Conservation (phyloP, 2,113 vertebrate genomes). For the human region DNA sequence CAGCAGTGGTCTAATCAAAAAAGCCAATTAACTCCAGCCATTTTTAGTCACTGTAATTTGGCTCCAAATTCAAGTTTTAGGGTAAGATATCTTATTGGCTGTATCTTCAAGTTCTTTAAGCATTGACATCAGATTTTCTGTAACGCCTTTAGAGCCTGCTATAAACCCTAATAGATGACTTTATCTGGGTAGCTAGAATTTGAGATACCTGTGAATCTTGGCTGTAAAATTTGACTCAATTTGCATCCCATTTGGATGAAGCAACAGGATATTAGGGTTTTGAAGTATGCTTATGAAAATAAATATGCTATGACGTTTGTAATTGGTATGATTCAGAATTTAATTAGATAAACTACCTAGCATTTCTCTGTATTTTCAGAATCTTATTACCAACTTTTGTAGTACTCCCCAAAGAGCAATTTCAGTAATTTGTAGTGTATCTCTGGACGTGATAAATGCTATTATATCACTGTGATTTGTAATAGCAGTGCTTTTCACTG, state of each 20-base stretch:
- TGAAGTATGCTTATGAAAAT: not conserved
- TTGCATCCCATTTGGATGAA: not conserved
- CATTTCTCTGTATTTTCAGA: not conserved
- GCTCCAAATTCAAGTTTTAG: not conserved
- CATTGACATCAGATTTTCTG: not conserved
- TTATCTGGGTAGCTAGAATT: not conserved
- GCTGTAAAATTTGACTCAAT: not conserved
- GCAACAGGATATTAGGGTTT: not conserved
- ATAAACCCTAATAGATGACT: not conserved
- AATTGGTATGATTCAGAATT: not conserved
- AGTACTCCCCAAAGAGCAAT: not conserved
- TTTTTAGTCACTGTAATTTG: not conserved
- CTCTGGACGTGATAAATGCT: not conserved
- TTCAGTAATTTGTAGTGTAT: not conserved
- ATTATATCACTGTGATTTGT: not conserved
- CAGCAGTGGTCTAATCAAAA: not conserved
- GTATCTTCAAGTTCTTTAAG: not conserved
- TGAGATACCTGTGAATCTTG: not conserved
- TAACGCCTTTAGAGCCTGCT: not conserved
- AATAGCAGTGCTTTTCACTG: not conserved
- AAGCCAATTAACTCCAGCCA: not conserved
- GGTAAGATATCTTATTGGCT: not conserved
- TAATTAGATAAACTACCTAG: not conserved
- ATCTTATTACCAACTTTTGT: not conserved
- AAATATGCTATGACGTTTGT: not conserved